Base-by-base conservation (phyloP, 23 tunicate genomes). In the Halocynthia roretzi region DNA sequence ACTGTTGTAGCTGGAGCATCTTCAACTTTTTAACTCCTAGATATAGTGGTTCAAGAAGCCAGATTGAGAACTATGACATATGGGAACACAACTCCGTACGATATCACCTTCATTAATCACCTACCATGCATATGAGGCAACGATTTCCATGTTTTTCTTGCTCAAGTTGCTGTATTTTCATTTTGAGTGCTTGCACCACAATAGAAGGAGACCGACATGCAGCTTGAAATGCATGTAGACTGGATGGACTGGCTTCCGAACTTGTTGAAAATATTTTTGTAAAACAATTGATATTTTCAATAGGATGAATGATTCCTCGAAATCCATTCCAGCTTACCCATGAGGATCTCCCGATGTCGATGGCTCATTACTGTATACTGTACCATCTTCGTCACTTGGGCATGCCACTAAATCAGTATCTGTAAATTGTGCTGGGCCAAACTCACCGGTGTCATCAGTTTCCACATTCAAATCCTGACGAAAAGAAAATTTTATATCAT, bases 81-180 rank as follows among this genome's bases (percentile, higher is more conserved):
- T 31, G 4, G 44, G 44, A 31, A 31, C 71, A 14, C 14, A 60
- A 60, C n/a, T 60, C n/a, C n/a, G 4, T 60, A 60, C 2, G 4
- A 60, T n/a, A n/a, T 15, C 17, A 60, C 4, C 64, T 15, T 15
- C n/a, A 60, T 15, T n/a, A n/a, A 67, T 17, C 54, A 9, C 75
- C 48, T 66, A 83, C 87, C 87, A 83, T 83, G 82, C 87, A 83
- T 17, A 83, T 83, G 81, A 83, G 52, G 76, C 87, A 83, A 21
- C 76, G 81, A 20, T 68, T 83, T 21, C 62, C 49, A 7, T 80
- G 81, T 0, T 14, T 61, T 65, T 72, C 72, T 8, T 58, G 12
- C 76, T 83, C 87, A 11, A 83, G 72, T 55, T 83, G 58, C 50
- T 76, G 75, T 53, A 83, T 76, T 54, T 83, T 83, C 56, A 79